These are phyloP conservation scores for Pseudochirops corinnae DNA, from an alignment of 2,797 vertebrate genomes.

Conservation along the genomic window DNA sequence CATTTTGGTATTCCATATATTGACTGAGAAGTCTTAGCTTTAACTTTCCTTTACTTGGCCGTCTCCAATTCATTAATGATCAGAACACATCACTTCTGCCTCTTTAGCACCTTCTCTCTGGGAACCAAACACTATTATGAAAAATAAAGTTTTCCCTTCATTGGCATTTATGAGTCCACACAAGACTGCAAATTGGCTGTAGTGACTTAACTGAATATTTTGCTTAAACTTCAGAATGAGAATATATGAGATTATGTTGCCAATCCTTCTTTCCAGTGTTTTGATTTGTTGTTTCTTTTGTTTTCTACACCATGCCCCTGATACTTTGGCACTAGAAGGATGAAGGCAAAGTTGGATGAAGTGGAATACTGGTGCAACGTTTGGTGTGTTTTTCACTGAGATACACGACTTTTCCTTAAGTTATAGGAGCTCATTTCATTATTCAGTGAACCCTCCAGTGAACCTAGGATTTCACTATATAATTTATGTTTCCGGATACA, in stretches of 20 bases:
- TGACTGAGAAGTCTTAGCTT: conserved; percentile 29
- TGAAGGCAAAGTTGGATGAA: conserved; percentile 71
- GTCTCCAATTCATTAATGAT: not conserved
- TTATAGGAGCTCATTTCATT: conserved; percentile 84
- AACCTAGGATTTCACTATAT: conserved; percentile 84
- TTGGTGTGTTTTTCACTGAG: conserved; percentile 69
- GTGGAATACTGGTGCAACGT: conserved; percentile 61
- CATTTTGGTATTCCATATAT: conserved; percentile 62
- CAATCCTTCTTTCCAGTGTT: conserved; percentile 39
- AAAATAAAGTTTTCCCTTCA: not conserved
- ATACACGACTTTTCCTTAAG: conserved; percentile 78
- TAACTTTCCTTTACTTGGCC: conserved; percentile 78
- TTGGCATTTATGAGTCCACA: not conserved
- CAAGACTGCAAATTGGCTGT: conserved; percentile 45
- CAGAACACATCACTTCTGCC: conserved; percentile 13
- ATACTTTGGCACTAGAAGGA: conserved; percentile 58
- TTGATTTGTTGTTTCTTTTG: conserved; percentile 67
- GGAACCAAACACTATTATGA: conserved; percentile 3
- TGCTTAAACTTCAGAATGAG: conserved; percentile 74
- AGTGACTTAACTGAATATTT: conserved; percentile 67
- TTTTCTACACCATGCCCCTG: conserved; percentile 65
- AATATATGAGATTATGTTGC: conserved; percentile 60
- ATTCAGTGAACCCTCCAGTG: conserved; percentile 82
- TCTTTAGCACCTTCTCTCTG: conserved; percentile 13
- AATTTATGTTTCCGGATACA: conserved; percentile 88